Percentiles rank a stretch among this genome's conserved stretches.
Evolutionary conservation across 2,888 invertebrate genomes (phyloP).

Genomic region (Acleris sparsana): DNA sequence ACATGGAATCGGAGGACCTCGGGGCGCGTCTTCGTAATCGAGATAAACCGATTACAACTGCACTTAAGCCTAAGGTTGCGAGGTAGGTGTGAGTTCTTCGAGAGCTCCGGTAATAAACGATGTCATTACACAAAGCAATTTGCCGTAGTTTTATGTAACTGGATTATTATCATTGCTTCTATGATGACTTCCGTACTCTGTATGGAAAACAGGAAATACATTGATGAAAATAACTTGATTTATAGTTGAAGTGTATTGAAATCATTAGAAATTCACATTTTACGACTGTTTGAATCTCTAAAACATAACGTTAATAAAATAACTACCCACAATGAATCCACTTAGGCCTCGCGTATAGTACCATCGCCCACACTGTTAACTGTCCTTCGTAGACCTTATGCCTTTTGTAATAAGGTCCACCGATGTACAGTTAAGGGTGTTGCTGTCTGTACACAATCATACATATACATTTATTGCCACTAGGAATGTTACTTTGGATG

Average conservation of each 20-base stretch:
- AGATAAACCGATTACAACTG: constrained; percentile 50
- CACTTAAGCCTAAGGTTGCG: constrained; percentile 31
- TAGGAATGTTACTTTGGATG: not conserved
- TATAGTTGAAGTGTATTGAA: not conserved
- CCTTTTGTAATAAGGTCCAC: too few relatives aligned
- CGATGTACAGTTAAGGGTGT: too few relatives aligned
- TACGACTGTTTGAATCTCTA: too few relatives aligned
- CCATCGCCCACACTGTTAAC: too few relatives aligned
- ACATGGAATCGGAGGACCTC: constrained; percentile 49
- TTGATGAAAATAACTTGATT: not conserved
- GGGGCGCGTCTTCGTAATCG: constrained; percentile 55
- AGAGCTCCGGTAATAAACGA: constrained; percentile 27
- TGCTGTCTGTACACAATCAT: too few relatives aligned
- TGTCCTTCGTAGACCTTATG: too few relatives aligned
- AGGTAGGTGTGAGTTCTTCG: constrained; percentile 25
- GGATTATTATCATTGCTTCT: constrained; percentile 11
- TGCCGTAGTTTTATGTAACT: constrained; percentile 31
- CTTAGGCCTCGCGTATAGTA: too few relatives aligned
- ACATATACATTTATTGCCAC: not conserved
- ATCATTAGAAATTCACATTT: too few relatives aligned
- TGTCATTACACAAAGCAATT: constrained; percentile 32
- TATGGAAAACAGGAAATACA: constrained; percentile 2
- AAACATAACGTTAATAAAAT: too few relatives aligned
- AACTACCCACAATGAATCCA: too few relatives aligned
- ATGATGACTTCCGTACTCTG: constrained; percentile 23